Conservation (phyloP, 2,797 vertebrate species). For the Philypnodon macrostomus region DNA sequence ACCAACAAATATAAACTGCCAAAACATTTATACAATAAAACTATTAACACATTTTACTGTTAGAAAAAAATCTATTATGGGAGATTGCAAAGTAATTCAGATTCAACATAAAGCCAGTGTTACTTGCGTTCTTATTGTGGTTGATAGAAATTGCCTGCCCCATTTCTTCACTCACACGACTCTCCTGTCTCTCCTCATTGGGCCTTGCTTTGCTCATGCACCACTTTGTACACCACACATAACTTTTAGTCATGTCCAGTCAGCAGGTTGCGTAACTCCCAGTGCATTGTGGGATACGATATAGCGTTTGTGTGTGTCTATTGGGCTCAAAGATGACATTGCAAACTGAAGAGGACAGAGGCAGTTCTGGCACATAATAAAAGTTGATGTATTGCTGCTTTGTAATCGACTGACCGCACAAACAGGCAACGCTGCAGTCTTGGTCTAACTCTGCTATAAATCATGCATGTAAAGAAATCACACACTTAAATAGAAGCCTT, state of each 20-base stretch:
- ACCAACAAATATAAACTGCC: too few species aligned
- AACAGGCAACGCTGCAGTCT: slow-evolving; percentile 27
- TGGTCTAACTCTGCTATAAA: slow-evolving; percentile 36
- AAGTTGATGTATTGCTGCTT: slow-evolving; percentile 74
- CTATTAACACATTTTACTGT: too few species aligned
- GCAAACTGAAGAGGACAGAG: slow-evolving; percentile 67
- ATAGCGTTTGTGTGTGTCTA: slow-evolving; percentile 28
- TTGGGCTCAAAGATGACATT: slow-evolving; percentile 66
- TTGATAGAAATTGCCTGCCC: slow-evolving; percentile 41
- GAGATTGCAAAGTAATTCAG: too few species aligned
- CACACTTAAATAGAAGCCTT: slow-evolving; percentile 43
- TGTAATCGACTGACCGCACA: slow-evolving; percentile 62
- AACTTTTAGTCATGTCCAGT: slow-evolving; percentile 64
- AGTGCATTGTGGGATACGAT: slow-evolving; percentile 63
- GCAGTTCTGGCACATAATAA: slow-evolving; percentile 77
- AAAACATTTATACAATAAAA: too few species aligned
- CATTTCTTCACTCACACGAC: slow-evolving; percentile 24
- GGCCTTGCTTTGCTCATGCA: slow-evolving; percentile 34
- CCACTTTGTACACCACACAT: slow-evolving; percentile 26
- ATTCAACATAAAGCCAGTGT: too few species aligned
- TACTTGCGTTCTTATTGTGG: neutral
- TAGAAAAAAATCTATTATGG: too few species aligned
- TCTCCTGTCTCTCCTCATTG: slow-evolving; percentile 28
- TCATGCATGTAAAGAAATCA: slow-evolving; percentile 48
- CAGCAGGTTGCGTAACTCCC: slow-evolving; percentile 71